phyloP scores from a whole-genome alignment of 53 echinoderm and acorn worm genomes.

The Arbacia lixula region DNA sequence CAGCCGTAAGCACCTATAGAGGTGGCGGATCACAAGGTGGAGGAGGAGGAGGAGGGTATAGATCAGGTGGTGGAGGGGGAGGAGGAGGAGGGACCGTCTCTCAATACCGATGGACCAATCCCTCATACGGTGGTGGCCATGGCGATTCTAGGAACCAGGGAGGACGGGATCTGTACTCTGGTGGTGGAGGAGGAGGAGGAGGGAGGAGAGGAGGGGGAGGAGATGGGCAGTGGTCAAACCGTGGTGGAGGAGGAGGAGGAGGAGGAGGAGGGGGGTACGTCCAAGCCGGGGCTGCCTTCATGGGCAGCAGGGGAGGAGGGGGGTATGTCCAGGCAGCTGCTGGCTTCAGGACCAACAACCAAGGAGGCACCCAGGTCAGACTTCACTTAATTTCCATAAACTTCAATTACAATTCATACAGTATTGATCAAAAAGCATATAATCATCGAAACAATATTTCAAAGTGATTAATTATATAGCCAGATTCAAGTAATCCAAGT shows the following conservation, averaged over 20 bases:
- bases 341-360: slow-evolving; percentile 6
- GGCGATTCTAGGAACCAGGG: background rate
- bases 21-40: background rate
- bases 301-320: slow-evolving; percentile 12
- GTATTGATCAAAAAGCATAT: no score
- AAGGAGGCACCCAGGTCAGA: slow-evolving; percentile 15
- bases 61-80: slow-evolving; percentile 3
- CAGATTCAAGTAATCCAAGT: no score
- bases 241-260: slow-evolving; percentile 18
- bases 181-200: slow-evolving; percentile 41
- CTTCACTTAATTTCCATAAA: no score
- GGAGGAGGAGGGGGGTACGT: slow-evolving; percentile 43
- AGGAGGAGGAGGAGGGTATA: background rate
- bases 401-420: no score
- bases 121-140: background rate
- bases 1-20: no score
- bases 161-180: slow-evolving; percentile 12
- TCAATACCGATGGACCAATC: slow-evolving; percentile 21
- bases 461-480: no score
- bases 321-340: background rate
- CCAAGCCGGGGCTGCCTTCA: background rate
- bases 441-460: no score
- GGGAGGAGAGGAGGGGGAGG: slow-evolving; percentile 2
- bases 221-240: background rate
- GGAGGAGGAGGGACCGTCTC: background rate